Base-by-base conservation (phyloP, 1,140 invertebrate species). In the Drosophila saltans region DNA sequence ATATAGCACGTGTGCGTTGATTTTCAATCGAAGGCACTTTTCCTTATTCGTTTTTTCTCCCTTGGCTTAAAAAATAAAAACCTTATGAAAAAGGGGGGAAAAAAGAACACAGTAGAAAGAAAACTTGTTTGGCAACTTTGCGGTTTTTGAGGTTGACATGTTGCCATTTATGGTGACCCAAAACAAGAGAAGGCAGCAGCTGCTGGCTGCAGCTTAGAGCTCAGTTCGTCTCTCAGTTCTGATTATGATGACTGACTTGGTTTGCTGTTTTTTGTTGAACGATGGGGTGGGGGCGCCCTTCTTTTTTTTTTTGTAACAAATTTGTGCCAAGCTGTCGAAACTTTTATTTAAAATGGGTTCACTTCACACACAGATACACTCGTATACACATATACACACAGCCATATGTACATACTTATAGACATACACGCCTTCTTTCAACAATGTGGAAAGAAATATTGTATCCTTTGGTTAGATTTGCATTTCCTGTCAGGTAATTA, bases 91-190 rank as follows among this genome's bases (percentile, higher is more conserved):
- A 36, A 36, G 33, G 9, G 45, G n/a, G 24, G n/a, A 48, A 59
- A 64, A 24, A 39, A 45, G 40, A 16, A 16, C 4, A 30, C 11
- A 56, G 58, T 5, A 26, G 39, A 57, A 45, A 30, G 43, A 70
- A 76, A 77, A 86, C 79, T 88, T 88, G 86, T 88, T 85, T 88
- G 83, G 84, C 84, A 88, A 88, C 84, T 88, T 88, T 88, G 83
- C 80, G 83, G 83, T 88, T 88, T 86, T 88, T 88, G 84, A 80
- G 83, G 83, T 89, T 88, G 83, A 88, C 83, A 88, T 88, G 83
- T 88, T 88, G 83, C 83, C 86, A 77, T 80, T 89, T 82, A 88
- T 89, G 84, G 57, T 77, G 83, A 83, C 84, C 83, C 83, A 68
- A 88, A 83, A 71, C 83, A 88, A 79, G 70, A 82, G 71, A 55